Evolutionary conservation across 2,797 vertebrate species (phyloP).

Genomic region (Sparidentex hasta): DNA sequence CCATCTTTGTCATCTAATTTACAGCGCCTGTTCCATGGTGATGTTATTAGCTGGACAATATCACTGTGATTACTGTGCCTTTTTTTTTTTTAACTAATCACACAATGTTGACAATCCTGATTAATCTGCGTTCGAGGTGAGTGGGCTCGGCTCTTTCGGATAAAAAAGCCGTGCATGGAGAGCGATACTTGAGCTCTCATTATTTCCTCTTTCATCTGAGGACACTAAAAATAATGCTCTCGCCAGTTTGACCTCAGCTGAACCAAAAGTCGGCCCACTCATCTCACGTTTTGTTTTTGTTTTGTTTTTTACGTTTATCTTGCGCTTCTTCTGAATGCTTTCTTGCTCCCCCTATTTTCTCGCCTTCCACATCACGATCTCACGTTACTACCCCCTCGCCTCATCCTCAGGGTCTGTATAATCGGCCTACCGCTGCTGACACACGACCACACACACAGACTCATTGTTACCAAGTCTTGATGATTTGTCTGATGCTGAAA

Average conservation of each 20-base stretch:
- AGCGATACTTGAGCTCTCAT: slow-evolving; percentile 25
- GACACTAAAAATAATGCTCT: background rate
- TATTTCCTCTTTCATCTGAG: background rate
- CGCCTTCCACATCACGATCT: background rate
- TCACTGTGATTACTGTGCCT: background rate
- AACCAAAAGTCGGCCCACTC: background rate
- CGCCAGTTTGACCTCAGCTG: background rate
- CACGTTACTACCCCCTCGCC: background rate
- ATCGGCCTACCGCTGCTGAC: slow-evolving; percentile 7
- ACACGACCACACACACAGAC: slow-evolving; percentile 15
- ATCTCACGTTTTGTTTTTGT: background rate
- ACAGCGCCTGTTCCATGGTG: background rate
- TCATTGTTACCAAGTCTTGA: slow-evolving; percentile 19
- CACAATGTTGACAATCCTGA: background rate
- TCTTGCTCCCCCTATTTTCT: background rate
- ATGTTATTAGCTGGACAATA: background rate
- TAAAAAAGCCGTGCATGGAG: background rate
- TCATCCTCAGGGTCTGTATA: background rate
- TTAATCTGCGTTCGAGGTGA: background rate
- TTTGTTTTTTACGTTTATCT: background rate
- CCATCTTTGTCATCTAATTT: background rate
- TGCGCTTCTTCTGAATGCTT: no score
- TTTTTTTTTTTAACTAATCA: background rate
- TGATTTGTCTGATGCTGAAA: slow-evolving; percentile 59
- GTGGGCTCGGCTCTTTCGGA: no score